Conservation (phyloP, 2,113 vertebrate genomes). For the Stegastes partitus region DNA sequence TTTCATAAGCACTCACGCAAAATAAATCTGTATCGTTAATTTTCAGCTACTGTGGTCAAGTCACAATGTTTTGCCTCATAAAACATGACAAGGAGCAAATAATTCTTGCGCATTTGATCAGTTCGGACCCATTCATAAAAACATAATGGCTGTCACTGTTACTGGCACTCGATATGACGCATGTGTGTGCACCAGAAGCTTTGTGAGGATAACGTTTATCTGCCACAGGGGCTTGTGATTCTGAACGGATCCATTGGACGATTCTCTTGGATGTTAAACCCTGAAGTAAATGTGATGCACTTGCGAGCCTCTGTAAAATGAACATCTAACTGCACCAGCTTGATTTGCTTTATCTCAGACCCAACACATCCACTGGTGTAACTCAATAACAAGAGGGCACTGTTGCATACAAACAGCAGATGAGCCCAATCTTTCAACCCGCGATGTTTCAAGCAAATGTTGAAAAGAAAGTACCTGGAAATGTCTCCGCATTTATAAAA, state of each 20-base stretch:
- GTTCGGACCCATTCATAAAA: not conserved
- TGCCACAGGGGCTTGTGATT: not conserved
- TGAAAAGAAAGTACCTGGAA: not conserved
- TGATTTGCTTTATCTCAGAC: not conserved
- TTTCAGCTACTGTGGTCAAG: too few relatives aligned
- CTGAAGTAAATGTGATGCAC: slow-evolving; percentile 7
- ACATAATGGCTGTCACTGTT: too few relatives aligned
- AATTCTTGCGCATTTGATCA: not conserved
- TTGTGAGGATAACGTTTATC: not conserved
- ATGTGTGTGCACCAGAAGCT: not conserved
- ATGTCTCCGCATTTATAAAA: slow-evolving; percentile 3
- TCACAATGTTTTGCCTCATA: too few relatives aligned
- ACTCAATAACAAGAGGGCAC: slow-evolving; percentile 9
- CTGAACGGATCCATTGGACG: not conserved
- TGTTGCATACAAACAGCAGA: not conserved
- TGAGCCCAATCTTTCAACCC: not conserved
- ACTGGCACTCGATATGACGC: too few relatives aligned
- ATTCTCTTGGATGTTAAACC: not conserved
- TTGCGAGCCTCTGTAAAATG: not conserved
- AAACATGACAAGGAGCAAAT: too few relatives aligned
- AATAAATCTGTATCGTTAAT: too few relatives aligned
- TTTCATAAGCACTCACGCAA: too few relatives aligned
- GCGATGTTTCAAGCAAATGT: not conserved
- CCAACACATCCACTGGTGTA: not conserved
- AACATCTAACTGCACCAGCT: slow-evolving; percentile 5